Evolutionary conservation across 2,113 vertebrate species (phyloP).

Genomic region (Tragelaphus buxtoni): DNA sequence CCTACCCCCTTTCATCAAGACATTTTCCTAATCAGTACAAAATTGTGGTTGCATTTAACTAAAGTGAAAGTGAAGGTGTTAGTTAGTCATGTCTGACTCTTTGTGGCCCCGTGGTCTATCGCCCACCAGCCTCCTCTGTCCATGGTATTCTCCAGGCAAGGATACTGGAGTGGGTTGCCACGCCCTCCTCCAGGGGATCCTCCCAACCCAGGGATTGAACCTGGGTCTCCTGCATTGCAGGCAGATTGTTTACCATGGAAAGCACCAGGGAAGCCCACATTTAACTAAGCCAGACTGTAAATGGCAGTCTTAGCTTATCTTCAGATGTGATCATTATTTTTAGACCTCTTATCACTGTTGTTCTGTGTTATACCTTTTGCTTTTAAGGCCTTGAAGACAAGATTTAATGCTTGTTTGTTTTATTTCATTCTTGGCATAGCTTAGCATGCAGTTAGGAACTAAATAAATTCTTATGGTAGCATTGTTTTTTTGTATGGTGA

Average conservation of each 20-base stretch:
- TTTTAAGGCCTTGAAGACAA: neutral
- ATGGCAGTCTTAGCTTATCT: neutral
- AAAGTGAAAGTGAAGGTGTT: neutral
- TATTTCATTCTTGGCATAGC: slow-evolving; percentile 23
- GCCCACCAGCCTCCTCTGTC: neutral
- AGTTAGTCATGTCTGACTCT: neutral
- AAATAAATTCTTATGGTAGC: neutral
- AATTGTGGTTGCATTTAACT: neutral
- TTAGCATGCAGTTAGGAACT: neutral
- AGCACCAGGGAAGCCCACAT: neutral
- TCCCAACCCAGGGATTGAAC: neutral
- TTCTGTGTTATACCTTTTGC: neutral
- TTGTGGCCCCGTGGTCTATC: neutral
- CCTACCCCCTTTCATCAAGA: neutral
- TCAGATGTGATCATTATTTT: neutral
- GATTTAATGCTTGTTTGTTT: neutral
- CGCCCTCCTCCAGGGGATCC: neutral
- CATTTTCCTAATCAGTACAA: neutral
- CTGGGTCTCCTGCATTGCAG: neutral
- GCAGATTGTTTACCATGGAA: neutral
- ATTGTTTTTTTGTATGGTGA: neutral
- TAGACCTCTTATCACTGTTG: neutral
- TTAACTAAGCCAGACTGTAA: neutral
- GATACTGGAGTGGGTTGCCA: neutral
- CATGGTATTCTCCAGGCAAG: neutral